Conservation (phyloP, 2,113 vertebrate species). For the Ceyx melanurus region DNA sequence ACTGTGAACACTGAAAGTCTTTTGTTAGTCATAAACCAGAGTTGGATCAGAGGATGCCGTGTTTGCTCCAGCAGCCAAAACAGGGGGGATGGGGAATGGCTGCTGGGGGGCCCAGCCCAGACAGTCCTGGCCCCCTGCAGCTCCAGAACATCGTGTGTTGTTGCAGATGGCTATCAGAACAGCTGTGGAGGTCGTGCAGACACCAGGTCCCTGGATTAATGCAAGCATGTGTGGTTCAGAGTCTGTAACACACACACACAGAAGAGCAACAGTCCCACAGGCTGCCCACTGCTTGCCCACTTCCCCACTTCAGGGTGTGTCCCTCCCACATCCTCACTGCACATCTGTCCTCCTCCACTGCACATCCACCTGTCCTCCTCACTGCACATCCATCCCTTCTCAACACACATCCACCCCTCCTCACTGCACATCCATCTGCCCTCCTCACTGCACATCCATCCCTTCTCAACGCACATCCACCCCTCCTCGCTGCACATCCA, state of each 20-base stretch:
- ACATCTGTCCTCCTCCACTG: not conserved
- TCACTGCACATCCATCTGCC: not conserved
- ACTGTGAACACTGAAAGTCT: not conserved
- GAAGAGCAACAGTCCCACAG: not conserved
- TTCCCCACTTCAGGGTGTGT: not conserved
- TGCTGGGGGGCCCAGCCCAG: not conserved
- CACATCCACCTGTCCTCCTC: not conserved
- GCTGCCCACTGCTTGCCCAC: not conserved
- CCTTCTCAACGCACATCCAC: not conserved
- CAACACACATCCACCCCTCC: too few relatives aligned
- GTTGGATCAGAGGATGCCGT: fast-evolving
- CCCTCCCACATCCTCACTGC: not conserved
- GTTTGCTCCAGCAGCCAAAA: not conserved
- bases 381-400: not conserved
- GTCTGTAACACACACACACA: not conserved
- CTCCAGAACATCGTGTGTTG: not conserved
- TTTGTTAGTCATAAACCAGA: not conserved
- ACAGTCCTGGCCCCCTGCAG: fast-evolving
- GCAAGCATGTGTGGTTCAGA: fast-evolving
- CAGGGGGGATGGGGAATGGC: not conserved
- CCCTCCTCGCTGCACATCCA: too few relatives aligned
- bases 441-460: not conserved
- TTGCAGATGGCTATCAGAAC: slow-evolving; percentile 2
- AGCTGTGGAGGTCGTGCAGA: not conserved
- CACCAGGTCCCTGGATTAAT: not conserved